A percentile compares a stretch with the other conserved stretches of the same genome.
phyloP scores from a whole-genome alignment of 1,140 invertebrate genomes.

The Bathynomus jamesi region DNA sequence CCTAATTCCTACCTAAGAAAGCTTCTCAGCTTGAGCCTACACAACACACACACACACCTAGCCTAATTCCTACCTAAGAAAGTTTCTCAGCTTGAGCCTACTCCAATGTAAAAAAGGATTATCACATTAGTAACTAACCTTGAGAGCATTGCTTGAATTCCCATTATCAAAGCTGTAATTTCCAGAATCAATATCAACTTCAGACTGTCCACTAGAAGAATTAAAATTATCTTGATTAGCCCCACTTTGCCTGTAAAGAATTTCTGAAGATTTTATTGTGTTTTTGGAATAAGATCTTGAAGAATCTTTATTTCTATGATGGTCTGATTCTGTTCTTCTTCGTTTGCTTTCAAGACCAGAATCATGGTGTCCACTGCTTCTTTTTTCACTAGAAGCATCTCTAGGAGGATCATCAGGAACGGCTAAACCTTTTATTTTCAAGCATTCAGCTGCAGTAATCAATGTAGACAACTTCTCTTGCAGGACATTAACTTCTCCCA shows the following conservation, averaged over 20 bases:
- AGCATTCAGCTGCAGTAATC: conserved; percentile 15
- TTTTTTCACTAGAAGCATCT: conserved; percentile 3
- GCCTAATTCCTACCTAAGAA: too few species aligned
- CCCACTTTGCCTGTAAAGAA: neutral
- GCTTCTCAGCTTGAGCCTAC: too few species aligned
- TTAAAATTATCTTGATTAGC: too few species aligned
- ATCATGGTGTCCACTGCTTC: neutral
- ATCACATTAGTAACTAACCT: too few species aligned
- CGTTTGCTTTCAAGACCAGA: neutral
- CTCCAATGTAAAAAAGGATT: too few species aligned
- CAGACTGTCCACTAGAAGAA: too few species aligned
- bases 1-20: too few species aligned
- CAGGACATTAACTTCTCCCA: conserved; percentile 15
- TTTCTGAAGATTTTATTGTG: neutral
- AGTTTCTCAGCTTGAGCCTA: too few species aligned
- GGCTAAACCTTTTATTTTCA: conserved; percentile 18
- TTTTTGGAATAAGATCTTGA: neutral
- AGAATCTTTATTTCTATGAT: neutral
- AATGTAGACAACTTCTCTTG: conserved; percentile 16
- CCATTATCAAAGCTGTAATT: too few species aligned
- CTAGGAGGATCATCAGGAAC: conserved; percentile 7
- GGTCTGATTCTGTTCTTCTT: neutral
- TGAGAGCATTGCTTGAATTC: too few species aligned
- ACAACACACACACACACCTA: too few species aligned
- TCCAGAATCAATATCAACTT: too few species aligned